phyloP scores from a whole-genome alignment of 2,888 invertebrate genomes.

The Melangyna quadrimaculata region DNA sequence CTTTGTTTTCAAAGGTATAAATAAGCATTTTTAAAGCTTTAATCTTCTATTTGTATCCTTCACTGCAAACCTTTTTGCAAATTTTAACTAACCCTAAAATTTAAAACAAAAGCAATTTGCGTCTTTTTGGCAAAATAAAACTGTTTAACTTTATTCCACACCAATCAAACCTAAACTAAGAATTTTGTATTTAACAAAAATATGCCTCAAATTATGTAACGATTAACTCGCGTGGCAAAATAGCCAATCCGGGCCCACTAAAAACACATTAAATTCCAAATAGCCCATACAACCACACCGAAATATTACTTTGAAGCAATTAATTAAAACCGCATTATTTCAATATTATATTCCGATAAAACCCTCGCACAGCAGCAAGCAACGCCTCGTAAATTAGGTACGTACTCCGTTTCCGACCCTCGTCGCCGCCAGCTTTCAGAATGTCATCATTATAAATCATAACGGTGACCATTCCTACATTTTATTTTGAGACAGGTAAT shows the following conservation, averaged over 20 bases:
- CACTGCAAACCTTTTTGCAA: background rate
- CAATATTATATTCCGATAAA: constrained; percentile 67
- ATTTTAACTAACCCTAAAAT: background rate
- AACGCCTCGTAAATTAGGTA: constrained; percentile 71
- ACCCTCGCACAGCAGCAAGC: constrained; percentile 46
- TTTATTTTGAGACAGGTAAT: background rate
- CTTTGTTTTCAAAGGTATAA: no score
- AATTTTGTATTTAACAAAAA: background rate
- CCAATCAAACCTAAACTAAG: background rate
- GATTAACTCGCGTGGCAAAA: constrained; percentile 2
- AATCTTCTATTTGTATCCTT: background rate
- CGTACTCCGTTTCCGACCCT: constrained; percentile 7
- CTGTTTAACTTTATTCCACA: background rate
- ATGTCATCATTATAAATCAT: constrained; percentile 3
- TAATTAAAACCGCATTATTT: constrained; percentile 72
- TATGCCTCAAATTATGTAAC: constrained; percentile 12
- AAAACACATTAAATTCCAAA: constrained; percentile 46
- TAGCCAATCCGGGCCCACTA: background rate
- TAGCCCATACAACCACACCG: background rate
- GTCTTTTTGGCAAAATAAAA: background rate
- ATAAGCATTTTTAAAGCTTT: no score
- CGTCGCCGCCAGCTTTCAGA: background rate
- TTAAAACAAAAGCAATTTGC: background rate
- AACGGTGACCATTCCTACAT: background rate
- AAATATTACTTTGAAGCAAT: constrained; percentile 42